Evolutionary conservation across 2,113 vertebrate species (phyloP).

Genomic region (Chrysemys picta): DNA sequence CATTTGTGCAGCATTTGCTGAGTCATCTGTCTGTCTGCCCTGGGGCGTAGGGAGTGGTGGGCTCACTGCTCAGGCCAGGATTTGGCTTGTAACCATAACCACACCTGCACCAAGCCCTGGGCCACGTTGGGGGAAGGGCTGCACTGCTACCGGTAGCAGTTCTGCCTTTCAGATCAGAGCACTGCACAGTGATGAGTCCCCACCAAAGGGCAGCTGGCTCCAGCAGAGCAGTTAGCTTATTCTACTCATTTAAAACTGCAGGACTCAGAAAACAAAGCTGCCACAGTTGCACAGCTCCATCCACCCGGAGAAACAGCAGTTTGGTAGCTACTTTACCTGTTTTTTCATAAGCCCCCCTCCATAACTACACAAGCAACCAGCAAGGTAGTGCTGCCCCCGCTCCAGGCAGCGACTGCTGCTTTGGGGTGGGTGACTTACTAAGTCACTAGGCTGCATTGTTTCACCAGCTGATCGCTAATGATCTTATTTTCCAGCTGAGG

Average conservation of each 20-base stretch:
- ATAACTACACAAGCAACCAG: background rate
- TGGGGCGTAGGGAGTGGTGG: background rate
- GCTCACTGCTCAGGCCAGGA: background rate
- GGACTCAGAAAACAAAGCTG: too few species aligned
- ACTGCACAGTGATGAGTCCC: too few species aligned
- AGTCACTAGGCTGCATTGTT: background rate
- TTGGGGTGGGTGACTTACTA: background rate
- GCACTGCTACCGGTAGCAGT: background rate
- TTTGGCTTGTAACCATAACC: background rate
- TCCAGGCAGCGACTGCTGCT: background rate
- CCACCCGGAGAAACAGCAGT: too few species aligned
- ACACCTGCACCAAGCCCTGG: background rate
- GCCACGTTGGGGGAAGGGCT: background rate
- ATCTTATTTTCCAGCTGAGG: background rate
- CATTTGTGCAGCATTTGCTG: background rate
- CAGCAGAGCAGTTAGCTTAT: too few species aligned
- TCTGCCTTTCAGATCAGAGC: background rate
- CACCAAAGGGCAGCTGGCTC: too few species aligned
- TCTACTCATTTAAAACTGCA: too few species aligned
- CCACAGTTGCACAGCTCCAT: too few species aligned
- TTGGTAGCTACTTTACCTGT: background rate
- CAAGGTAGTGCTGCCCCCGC: background rate
- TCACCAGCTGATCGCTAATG: background rate
- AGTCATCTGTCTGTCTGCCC: background rate
- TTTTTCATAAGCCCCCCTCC: background rate